These are phyloP conservation scores for Strigamia maritima DNA, from an alignment of 2,888 invertebrate species.

Conservation along the genomic window DNA sequence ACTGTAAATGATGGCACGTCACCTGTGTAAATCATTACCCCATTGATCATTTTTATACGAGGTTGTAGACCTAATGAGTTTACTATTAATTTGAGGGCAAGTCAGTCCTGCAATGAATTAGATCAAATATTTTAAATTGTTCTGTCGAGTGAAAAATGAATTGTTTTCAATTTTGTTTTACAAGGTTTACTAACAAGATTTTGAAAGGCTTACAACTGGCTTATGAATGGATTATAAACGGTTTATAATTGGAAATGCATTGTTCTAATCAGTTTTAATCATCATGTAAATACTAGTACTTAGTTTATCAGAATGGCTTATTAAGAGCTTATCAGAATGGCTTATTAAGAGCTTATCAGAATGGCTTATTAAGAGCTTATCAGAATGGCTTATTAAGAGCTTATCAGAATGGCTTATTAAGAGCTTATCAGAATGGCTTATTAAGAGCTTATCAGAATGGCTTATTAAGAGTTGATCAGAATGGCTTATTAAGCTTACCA, in stretches of 20 bases:
- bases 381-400: too few relatives aligned
- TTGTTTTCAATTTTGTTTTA: background rate
- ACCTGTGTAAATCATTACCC: background rate
- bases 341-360: background rate
- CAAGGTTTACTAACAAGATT: background rate
- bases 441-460: too few relatives aligned
- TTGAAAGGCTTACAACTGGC: background rate
- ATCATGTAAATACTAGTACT: too few relatives aligned
- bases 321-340: too few relatives aligned
- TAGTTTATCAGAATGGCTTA: too few relatives aligned
- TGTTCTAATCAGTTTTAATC: too few relatives aligned
- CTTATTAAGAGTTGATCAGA: too few relatives aligned
- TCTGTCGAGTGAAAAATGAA: background rate
- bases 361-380: too few relatives aligned
- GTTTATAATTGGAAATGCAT: background rate
- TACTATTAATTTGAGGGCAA: background rate
- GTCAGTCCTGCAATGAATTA: background rate
- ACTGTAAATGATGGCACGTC: background rate
- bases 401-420: too few relatives aligned
- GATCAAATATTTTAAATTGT: background rate
- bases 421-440: too few relatives aligned
- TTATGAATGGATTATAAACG: background rate
- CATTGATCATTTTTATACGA: slow-evolving; percentile 1
- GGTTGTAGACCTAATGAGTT: slow-evolving; percentile 14
- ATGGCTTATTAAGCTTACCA: too few relatives aligned